Conservation (phyloP, 2,888 invertebrate species). For the Crossocerus cetratus region DNA sequence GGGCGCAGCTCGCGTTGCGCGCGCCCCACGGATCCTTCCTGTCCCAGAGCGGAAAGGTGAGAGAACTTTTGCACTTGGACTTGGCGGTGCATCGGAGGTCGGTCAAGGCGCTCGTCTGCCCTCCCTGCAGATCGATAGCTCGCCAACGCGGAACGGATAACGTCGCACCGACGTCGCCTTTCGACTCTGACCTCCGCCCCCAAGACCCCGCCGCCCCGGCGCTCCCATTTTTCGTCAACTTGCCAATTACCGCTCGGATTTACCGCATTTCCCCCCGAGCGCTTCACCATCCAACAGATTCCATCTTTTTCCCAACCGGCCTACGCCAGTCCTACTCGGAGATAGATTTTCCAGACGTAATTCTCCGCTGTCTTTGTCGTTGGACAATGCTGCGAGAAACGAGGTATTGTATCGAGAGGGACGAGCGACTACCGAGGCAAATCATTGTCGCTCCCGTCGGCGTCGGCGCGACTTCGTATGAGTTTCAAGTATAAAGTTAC, state of each 20-base stretch:
- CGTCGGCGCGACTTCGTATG: neutral
- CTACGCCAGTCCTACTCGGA: no score
- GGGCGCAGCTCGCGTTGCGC: slow-evolving; percentile 21
- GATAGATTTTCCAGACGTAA: no score
- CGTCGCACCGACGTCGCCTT: slow-evolving; percentile 61
- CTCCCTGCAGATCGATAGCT: slow-evolving; percentile 73
- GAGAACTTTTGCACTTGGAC: slow-evolving; percentile 75
- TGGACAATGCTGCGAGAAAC: no score
- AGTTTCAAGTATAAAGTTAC: slow-evolving; percentile 24
- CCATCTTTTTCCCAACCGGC: no score
- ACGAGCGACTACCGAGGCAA: slow-evolving; percentile 2
- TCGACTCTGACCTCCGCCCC: slow-evolving; percentile 63
- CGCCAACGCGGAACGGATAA: slow-evolving; percentile 72
- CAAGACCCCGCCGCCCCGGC: neutral
- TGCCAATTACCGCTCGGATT: neutral
- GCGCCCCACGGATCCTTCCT: slow-evolving; percentile 36
- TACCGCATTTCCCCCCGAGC: no score
- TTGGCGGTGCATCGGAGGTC: slow-evolving; percentile 73
- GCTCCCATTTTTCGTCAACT: neutral
- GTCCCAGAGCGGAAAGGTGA: slow-evolving; percentile 46
- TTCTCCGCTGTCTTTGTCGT: no score
- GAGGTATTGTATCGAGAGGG: neutral
- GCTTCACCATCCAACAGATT: no score
- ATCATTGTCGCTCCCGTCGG: neutral
- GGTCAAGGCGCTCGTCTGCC: slow-evolving; percentile 75